Conservation (phyloP, 2,113 vertebrate genomes). For the Hylia prasina region DNA sequence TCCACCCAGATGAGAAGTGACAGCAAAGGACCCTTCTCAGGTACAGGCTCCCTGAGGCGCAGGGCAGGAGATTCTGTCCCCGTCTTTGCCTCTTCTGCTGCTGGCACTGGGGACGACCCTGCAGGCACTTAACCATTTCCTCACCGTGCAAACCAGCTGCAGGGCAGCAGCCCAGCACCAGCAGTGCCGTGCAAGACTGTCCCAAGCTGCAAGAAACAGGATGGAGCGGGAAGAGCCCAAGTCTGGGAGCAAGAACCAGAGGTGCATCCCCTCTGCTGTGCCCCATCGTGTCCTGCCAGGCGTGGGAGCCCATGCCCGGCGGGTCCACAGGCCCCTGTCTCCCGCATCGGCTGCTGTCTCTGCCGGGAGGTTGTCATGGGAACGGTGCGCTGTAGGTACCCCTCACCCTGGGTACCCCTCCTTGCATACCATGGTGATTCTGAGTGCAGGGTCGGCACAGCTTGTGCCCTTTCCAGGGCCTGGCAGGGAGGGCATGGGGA, state of each 20-base stretch:
- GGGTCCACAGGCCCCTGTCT: neutral
- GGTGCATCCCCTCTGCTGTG: neutral
- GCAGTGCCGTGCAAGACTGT: neutral
- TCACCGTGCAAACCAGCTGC: neutral
- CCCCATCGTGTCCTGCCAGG: neutral
- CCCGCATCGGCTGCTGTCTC: neutral
- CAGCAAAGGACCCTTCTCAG: slow-evolving; percentile 51
- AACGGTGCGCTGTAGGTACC: neutral
- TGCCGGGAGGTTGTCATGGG: slow-evolving; percentile 52
- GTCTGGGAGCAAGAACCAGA: neutral
- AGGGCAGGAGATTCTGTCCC: neutral
- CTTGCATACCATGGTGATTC: neutral
- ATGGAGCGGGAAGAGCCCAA: neutral
- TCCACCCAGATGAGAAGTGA: slow-evolving; percentile 55
- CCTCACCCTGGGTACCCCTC: neutral
- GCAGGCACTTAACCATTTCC: slow-evolving; percentile 11
- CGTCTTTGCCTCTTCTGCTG: neutral
- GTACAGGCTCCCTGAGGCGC: neutral
- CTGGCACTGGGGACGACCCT: neutral
- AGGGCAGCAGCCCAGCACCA: neutral
- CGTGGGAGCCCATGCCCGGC: rapidly evolving
- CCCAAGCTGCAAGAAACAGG: neutral
- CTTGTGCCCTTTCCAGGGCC: neutral
- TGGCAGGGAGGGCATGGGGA: rapidly evolving
- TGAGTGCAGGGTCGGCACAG: rapidly evolving